Evolutionary conservation across 2,888 invertebrate genomes (phyloP), one percentile per base, ranked within the genome.

Genomic region (Nesidiocoris tenuis): DNA sequence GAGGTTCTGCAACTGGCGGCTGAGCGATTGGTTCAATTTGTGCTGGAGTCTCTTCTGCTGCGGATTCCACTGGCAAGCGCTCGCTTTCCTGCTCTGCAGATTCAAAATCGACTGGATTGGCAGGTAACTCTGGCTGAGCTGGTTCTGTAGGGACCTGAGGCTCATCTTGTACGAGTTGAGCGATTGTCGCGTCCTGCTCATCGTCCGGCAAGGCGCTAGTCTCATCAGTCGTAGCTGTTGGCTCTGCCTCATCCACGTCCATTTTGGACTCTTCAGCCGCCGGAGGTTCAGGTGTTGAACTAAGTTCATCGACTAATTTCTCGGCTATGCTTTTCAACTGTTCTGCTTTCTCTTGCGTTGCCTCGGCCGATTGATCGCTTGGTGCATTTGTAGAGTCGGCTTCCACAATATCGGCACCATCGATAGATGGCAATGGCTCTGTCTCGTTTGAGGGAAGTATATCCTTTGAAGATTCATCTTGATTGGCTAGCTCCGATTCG

Each of bases 381-480:
- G 12, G 55, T 16, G 39, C 57, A 12, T 63, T 21, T 19, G 21
- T 21, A 2, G 16, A 21, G 7, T 63, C 63, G 3, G 18, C 18
- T 2, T 18, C 63, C 16, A 22, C 2, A 2, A 9, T 19, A 63
- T 16, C 19, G 7, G 23, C 22, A 9, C 54, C 57, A 19, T 7
- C n/a, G 19, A 19, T 23, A 3, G 67, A 65, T 17, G 17, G 39
- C 17, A 12, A 19, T 39, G 3, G 39, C 39, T 3, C 3, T 39
- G 39, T 39, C n/a, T n/a, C n/a, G n/a, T n/a, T n/a, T n/a, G 23
- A 17, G 1, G 55, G 18, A 17, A 57, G 5, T 56, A 61, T 74
- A 23, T 63, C 55, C 72, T 83, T 63, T 18, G 61, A 57, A 39
- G 7, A 80, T 23, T 81, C 81, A 19, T 78, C 79, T n/a, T 75